Base-by-base conservation (phyloP, 2,113 vertebrate genomes). In the Apus apus region DNA sequence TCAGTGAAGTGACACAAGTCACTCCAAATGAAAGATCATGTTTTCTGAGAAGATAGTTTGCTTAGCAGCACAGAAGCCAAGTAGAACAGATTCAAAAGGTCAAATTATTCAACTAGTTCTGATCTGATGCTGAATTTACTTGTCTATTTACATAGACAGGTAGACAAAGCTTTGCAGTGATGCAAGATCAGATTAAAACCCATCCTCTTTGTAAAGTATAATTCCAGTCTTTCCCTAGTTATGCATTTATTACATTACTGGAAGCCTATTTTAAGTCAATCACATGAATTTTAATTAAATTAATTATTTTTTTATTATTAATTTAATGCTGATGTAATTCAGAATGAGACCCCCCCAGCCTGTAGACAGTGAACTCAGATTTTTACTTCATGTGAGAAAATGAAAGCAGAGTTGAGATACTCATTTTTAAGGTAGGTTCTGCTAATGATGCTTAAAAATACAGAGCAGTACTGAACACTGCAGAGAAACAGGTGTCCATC, bases 41-140 rank as follows among this genome's bases (percentile, higher is more conserved):
- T 5, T 16, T 15, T 81, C 65, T 72, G 62, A 91, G 30, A 81
- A 36, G 29, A 73, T 32, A 34, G 25, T 75, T 82, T 76, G 36
- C 66, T 94, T 89, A 82, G 64, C 87, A 95, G 71, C 81, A 58
- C 9, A 36, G 30, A 85, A 87, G 66, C 70, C 70, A 87, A 70
- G 75, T 72, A 89, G n/a, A 82, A 58, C 30, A 85, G 25, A 62
- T 54, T 75, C 30, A 68, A 89, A 82, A 90, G 32, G 15, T 72
- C 84, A 79, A 50, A 79, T 91, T 76, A 75, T 65, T 68, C 66
- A 84, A 8, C 21, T 85, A 25, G 57, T 87, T 79, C 84, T 89
- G 34, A 75, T 82, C 30, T 72, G 57, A 58, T 54, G 34, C 54
- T 58, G 36, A 87, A 93, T 71, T 62, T 43, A n/a, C 53, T 8